phyloP scores from a whole-genome alignment of 1,140 invertebrate species.

The Babylonia areolata region DNA sequence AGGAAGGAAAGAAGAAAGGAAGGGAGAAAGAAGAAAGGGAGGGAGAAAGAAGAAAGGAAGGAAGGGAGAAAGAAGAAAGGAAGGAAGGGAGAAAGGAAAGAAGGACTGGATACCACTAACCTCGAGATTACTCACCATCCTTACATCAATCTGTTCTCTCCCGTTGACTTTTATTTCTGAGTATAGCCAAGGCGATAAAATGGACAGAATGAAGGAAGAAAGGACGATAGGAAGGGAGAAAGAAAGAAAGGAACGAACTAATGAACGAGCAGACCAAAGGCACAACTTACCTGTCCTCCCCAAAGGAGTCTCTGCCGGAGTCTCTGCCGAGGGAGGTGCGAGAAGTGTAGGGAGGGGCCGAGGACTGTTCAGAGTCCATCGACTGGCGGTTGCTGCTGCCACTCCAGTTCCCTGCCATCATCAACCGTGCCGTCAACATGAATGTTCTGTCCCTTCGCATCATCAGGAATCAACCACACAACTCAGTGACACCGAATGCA shows the following conservation, averaged over 20 bases:
- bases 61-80: background rate
- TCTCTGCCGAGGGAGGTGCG: constrained; percentile 67
- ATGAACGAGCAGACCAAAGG: background rate
- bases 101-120: no score
- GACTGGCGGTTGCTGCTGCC: constrained; percentile 84
- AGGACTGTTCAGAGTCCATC: constrained; percentile 68
- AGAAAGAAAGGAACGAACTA: background rate
- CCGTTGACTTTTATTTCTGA: no score
- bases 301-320: constrained; percentile 67
- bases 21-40: background rate
- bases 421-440: background rate
- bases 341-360: constrained; percentile 51
- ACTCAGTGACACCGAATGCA: no score
- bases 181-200: no score
- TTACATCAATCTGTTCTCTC: no score
- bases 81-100: background rate
- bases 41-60: no score
- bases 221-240: background rate
- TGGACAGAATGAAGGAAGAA: no score
- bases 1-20: background rate
- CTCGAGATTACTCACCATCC: no score
- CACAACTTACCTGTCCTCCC: constrained; percentile 54
- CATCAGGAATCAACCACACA: no score
- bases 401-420: constrained; percentile 88
- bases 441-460: background rate